Percentiles rank a stretch among this genome's conserved stretches.
phyloP scores from a whole-genome alignment of 2,888 invertebrate species.

The Microctonus aethiopoides region DNA sequence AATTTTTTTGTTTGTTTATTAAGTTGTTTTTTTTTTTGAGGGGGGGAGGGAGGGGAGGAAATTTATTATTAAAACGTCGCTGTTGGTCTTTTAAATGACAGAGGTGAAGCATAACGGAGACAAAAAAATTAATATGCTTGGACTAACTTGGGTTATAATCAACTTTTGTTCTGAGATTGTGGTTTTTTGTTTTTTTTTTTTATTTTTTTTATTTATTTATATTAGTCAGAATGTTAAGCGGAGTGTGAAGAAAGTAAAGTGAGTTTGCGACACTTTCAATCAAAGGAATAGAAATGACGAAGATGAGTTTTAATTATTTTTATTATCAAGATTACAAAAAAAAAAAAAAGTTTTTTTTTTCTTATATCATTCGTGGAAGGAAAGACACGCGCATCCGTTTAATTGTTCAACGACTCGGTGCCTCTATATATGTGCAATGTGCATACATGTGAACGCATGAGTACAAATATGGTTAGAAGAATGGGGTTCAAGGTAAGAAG shows the following conservation, averaged over 20 bases:
- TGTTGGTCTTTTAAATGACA: slow-evolving; percentile 6
- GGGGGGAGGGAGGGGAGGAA: too few species aligned
- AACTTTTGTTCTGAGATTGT: too few species aligned
- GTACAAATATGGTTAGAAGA: slow-evolving; percentile 12
- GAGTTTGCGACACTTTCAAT: slow-evolving; percentile 24
- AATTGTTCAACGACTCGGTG: slow-evolving; percentile 28
- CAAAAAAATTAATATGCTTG: slow-evolving; percentile 7
- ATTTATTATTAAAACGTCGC: neutral
- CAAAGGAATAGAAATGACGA: slow-evolving; percentile 9
- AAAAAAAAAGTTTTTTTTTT: neutral
- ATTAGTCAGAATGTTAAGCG: neutral
- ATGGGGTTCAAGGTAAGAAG: slow-evolving; percentile 34
- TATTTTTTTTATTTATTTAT: neutral
- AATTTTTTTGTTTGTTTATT: too few species aligned
- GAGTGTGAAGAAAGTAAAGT: slow-evolving; percentile 6
- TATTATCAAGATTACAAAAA: slow-evolving; percentile 5
- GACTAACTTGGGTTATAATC: slow-evolving; percentile 4
- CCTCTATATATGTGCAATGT: neutral
- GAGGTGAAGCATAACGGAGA: neutral
- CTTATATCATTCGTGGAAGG: slow-evolving; percentile 21
- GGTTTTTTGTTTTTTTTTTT: neutral
- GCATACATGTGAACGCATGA: slow-evolving; percentile 10
- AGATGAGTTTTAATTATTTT: too few species aligned
- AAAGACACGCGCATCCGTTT: slow-evolving; percentile 37
- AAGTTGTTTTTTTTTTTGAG: too few species aligned